phyloP scores from a whole-genome alignment of 2,888 invertebrate genomes.

The Polydrusus tereticollis region DNA sequence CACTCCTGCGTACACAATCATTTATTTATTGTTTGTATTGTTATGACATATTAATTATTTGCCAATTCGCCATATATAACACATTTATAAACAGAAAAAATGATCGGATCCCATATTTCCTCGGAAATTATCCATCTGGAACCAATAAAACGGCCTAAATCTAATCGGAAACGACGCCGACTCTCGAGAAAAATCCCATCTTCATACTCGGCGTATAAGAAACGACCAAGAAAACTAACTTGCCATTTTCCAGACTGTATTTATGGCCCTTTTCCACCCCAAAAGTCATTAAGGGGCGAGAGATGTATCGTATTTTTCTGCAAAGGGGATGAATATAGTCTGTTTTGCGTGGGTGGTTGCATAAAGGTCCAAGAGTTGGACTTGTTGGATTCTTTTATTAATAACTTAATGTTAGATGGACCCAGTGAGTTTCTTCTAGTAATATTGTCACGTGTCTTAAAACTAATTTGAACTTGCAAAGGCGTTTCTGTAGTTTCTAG shows the following conservation, averaged over 20 bases:
- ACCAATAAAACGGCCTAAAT: conserved; percentile 11
- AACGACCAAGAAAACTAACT: conserved; percentile 12
- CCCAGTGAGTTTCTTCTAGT: no score
- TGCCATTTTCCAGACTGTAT: conserved; percentile 10
- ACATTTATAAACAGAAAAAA: not conserved
- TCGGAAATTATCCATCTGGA: not conserved
- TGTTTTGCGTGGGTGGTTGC: not conserved
- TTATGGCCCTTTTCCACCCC: conserved; percentile 14
- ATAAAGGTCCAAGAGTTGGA: conserved; percentile 1
- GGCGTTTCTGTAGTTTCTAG: no score
- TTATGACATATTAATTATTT: no score
- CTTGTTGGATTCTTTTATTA: no score
- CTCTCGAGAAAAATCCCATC: conserved; percentile 4
- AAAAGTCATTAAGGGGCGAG: conserved; percentile 13
- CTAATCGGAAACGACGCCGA: conserved; percentile 12
- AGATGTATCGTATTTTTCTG: conserved; percentile 14
- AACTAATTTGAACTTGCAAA: no score
- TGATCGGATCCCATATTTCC: not conserved
- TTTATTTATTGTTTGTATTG: no score
- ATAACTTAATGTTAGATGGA: no score
- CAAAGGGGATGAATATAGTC: conserved; percentile 3
- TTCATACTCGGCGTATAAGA: conserved; percentile 7
- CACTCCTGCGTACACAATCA: no score
- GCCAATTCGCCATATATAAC: not conserved
- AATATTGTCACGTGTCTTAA: no score